Conservation (phyloP, 2,888 invertebrate species). For the Drosophila buzzatii region DNA sequence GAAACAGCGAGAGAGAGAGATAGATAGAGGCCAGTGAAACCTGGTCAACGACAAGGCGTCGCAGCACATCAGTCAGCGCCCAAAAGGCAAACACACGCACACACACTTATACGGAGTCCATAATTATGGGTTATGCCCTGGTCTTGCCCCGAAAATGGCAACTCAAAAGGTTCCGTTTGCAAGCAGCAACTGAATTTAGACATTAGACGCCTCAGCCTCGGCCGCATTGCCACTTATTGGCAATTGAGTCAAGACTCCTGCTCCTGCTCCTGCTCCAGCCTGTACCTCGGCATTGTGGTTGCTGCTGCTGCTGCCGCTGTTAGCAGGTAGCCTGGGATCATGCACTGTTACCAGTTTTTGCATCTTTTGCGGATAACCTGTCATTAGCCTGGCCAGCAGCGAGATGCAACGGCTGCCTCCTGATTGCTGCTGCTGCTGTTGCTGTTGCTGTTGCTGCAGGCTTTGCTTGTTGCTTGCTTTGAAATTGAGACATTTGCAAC, state of each 20-base stretch:
- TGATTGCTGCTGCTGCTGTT: constrained; percentile 46
- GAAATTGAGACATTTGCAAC: constrained; percentile 78
- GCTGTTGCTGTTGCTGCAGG: constrained; percentile 38
- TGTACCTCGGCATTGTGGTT: constrained; percentile 25
- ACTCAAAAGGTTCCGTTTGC: constrained; percentile 48
- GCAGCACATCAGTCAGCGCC: constrained; percentile 61
- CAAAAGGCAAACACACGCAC: constrained; percentile 17
- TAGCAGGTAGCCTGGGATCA: constrained; percentile 75
- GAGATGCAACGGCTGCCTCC: constrained; percentile 37
- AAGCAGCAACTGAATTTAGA: constrained; percentile 71
- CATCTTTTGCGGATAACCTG: constrained; percentile 78
- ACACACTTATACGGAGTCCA: constrained; percentile 8
- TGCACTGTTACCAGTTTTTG: constrained; percentile 70
- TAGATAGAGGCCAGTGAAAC: constrained; percentile 5
- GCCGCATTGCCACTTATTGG: constrained; percentile 74
- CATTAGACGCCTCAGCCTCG: constrained; percentile 69
- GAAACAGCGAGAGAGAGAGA: neutral
- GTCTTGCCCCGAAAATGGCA: constrained; percentile 51
- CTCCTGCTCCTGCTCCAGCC: constrained; percentile 12
- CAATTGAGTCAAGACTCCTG: constrained; percentile 57
- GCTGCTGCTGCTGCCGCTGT: constrained; percentile 35
- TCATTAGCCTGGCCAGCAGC: constrained; percentile 65
- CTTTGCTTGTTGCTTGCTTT: constrained; percentile 49
- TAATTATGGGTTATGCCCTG: constrained; percentile 69
- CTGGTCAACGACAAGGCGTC: constrained; percentile 70